Conservation (phyloP, 2,113 vertebrate species). For the Austrofundulus limnaeus region DNA sequence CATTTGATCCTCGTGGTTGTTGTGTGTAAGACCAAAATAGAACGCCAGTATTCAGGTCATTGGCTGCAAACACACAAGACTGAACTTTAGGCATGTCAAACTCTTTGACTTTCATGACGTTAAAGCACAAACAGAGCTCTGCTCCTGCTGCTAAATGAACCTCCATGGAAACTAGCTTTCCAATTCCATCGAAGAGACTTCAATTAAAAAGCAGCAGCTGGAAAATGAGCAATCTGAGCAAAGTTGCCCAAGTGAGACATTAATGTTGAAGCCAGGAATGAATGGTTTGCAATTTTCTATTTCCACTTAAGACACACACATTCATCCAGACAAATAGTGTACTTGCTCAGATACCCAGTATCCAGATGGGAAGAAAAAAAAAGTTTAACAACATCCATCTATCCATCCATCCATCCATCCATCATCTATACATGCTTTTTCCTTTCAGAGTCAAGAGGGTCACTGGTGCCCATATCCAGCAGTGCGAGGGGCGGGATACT, state of each 20-base stretch:
- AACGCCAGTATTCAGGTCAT: neutral
- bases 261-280: constrained; percentile 45
- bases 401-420: no score
- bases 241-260: constrained; percentile 71
- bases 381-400: neutral
- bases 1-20: neutral
- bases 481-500: no score
- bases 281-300: constrained; percentile 62
- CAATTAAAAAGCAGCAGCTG: constrained; percentile 71
- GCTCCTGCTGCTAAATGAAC: constrained; percentile 42
- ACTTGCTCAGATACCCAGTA: constrained; percentile 12
- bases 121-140: constrained; percentile 19
- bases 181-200: constrained; percentile 51
- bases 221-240: constrained; percentile 74
- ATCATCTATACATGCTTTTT: no score
- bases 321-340: constrained; percentile 17
- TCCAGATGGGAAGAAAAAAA: neutral
- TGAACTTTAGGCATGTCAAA: constrained; percentile 12
- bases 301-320: constrained; percentile 12
- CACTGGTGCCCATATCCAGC: no score
- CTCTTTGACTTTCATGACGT: constrained; percentile 31
- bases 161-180: constrained; percentile 49
- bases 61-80: neutral
- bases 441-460: no score
- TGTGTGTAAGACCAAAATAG: constrained; percentile 5